Conservation (phyloP, 1,140 invertebrate genomes). For the Trachymyrmex septentrionalis region DNA sequence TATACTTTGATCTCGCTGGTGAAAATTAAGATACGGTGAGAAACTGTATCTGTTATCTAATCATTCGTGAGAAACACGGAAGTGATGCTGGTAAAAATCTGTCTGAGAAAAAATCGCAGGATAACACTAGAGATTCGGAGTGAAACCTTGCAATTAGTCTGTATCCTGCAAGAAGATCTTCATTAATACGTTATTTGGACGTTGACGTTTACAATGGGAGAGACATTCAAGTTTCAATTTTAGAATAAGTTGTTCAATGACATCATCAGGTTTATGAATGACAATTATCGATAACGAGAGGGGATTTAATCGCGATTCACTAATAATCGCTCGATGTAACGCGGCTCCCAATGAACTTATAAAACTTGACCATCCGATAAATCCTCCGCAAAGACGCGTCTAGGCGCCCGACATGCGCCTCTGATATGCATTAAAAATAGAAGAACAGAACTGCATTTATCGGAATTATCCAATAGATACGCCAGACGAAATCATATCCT, state of each 20-base stretch:
- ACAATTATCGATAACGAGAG: conserved; percentile 1
- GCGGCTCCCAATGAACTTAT: conserved; percentile 7
- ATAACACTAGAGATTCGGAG: neutral
- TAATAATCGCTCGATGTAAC: neutral
- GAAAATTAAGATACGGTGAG: neutral
- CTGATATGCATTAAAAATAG: conserved; percentile 38
- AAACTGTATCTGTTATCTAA: neutral
- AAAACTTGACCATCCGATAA: conserved; percentile 49
- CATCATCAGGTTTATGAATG: neutral
- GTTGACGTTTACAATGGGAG: too few species aligned
- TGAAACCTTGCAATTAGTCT: neutral
- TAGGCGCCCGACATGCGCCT: conserved; percentile 7
- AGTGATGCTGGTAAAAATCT: neutral
- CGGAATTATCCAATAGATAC: conserved; percentile 26
- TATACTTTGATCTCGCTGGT: neutral
- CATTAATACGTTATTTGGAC: neutral
- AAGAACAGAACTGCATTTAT: conserved; percentile 21
- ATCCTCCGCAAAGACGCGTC: neutral
- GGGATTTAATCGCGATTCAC: conserved; percentile 8
- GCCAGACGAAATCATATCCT: neutral
- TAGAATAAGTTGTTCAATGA: neutral
- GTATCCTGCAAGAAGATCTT: neutral
- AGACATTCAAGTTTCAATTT: neutral
- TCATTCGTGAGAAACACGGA: neutral
- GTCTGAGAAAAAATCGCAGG: neutral